Base-by-base conservation (phyloP, 1,140 invertebrate genomes). In the Dermatophagoides farinae region DNA sequence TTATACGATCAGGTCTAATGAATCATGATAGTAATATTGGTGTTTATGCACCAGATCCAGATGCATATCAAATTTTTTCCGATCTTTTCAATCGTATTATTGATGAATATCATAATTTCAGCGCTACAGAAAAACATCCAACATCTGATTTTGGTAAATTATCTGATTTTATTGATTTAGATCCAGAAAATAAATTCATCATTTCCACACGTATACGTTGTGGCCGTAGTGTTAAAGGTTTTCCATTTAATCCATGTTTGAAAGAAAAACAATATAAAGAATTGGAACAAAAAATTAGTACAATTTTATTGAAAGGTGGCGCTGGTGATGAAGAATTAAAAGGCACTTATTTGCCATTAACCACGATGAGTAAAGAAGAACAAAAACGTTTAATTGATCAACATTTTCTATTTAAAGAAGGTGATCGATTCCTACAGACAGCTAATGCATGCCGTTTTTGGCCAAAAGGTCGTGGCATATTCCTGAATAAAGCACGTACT, bases 351-450 rank as follows among this genome's bases (percentile, higher is more conserved):
- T 90, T 84, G 72, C 89, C 91, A 23, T 77, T 96, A 64, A 88
- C 88, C 61, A 88, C 88, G 66, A 95, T 93, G 89, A 82, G 82
- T 73, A 92, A 92, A 76, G 82, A 88, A 49, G 82, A 85, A 46
- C 89, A 95, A 75, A 87, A 92, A 71, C 85, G 92, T 73, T 78
- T 95, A 66, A 93, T 93, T 71, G 87, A 92, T 71, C 89, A 95
- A 75, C 91, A 95, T 73, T 96, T 95, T 82, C 79, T 96, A 61
- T 95, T 95, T 82, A 93, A 95, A 78, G 89, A 95, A 74, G 89
- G 86, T 58, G 86, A 90, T 71, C 61, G 71, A 16, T 76, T 76
- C 64, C 66, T 77, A 62, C 71, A 77, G 62, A 69, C 68, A 11
- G 76, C 75, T n/a, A 75, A 75, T 57, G 75, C 75, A 40, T 78